phyloP scores from a whole-genome alignment of 2,113 vertebrate species.

The Brachyhypopomus occidentalis region DNA sequence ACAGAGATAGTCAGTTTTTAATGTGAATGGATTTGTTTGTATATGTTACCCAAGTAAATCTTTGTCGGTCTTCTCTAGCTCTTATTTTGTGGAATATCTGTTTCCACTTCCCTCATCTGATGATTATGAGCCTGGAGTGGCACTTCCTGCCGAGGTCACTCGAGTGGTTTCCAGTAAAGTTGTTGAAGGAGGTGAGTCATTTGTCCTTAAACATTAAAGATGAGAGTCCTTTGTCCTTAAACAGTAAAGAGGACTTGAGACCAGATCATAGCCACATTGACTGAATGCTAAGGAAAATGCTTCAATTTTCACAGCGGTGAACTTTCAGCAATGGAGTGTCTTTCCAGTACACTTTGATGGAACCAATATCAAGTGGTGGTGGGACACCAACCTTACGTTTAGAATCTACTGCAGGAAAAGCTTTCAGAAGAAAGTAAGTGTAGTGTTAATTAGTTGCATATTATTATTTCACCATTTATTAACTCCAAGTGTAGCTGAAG shows the following conservation, averaged over 20 bases:
- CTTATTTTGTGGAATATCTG: constrained; percentile 89
- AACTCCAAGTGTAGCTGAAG: neutral
- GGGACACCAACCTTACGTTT: constrained; percentile 81
- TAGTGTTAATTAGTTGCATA: neutral
- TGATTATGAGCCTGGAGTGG: constrained; percentile 62
- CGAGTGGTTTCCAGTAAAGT: constrained; percentile 84
- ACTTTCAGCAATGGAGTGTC: constrained; percentile 82
- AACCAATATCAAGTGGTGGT: constrained; percentile 80
- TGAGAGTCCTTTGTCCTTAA: neutral
- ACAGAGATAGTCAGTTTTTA: neutral
- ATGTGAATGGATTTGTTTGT: neutral
- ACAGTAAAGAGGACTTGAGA: neutral
- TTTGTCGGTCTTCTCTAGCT: constrained; percentile 68
- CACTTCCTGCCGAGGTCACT: constrained; percentile 72
- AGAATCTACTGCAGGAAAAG: constrained; percentile 81
- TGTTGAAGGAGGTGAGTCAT: constrained; percentile 75
- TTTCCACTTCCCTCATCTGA: constrained; percentile 79
- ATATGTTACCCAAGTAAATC: neutral
- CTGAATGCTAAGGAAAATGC: neutral
- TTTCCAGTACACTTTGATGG: constrained; percentile 82
- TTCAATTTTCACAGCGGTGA: constrained; percentile 77
- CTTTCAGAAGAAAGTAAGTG: constrained; percentile 86
- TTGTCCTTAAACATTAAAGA: neutral
- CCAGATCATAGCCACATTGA: neutral
- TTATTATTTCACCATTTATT: neutral